phyloP scores from a whole-genome alignment of 1,140 invertebrate genomes.

The Drosophila subpulchrella region DNA sequence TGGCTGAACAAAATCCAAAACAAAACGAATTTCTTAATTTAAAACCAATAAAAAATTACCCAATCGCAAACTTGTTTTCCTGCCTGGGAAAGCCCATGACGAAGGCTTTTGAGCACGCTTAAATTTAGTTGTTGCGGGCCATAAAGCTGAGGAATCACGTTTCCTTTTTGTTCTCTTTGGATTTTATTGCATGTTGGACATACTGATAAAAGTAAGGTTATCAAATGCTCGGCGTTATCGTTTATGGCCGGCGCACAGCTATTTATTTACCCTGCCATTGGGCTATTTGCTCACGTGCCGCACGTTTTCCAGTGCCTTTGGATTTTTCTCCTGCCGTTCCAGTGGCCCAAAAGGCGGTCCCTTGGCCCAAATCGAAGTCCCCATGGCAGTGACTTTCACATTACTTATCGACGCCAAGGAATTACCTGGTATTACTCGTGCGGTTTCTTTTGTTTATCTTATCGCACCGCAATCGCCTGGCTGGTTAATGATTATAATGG shows the following conservation, averaged over 20 bases:
- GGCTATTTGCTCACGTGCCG: slow-evolving; percentile 49
- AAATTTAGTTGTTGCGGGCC: slow-evolving; percentile 38
- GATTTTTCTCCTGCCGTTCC: slow-evolving; percentile 8
- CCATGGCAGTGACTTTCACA: slow-evolving; percentile 46
- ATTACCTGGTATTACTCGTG: slow-evolving; percentile 12
- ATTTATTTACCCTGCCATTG: slow-evolving; percentile 43
- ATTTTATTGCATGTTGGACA: slow-evolving; percentile 51
- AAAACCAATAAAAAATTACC: slow-evolving; percentile 37
- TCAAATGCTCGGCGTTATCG: slow-evolving; percentile 37
- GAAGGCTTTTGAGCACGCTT: slow-evolving; percentile 15
- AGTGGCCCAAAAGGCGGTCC: slow-evolving; percentile 22
- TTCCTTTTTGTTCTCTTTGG: slow-evolving; percentile 36
- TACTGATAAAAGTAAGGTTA: slow-evolving; percentile 46
- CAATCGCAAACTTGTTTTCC: slow-evolving; percentile 5
- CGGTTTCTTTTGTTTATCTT: slow-evolving; percentile 46
- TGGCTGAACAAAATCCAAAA: background rate
- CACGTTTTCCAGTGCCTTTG: slow-evolving; percentile 50
- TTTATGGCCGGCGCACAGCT: slow-evolving; percentile 45
- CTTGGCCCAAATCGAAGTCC: slow-evolving; percentile 20
- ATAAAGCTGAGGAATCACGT: slow-evolving; percentile 45
- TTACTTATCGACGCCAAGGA: slow-evolving; percentile 22
- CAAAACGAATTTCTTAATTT: slow-evolving; percentile 38
- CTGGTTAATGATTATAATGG: slow-evolving; percentile 47
- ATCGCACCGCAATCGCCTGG: slow-evolving; percentile 27
- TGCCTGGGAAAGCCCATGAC: background rate